These are phyloP conservation scores for Nothura maculosa DNA, from an alignment of 2,797 vertebrate species.

Conservation along the genomic window DNA sequence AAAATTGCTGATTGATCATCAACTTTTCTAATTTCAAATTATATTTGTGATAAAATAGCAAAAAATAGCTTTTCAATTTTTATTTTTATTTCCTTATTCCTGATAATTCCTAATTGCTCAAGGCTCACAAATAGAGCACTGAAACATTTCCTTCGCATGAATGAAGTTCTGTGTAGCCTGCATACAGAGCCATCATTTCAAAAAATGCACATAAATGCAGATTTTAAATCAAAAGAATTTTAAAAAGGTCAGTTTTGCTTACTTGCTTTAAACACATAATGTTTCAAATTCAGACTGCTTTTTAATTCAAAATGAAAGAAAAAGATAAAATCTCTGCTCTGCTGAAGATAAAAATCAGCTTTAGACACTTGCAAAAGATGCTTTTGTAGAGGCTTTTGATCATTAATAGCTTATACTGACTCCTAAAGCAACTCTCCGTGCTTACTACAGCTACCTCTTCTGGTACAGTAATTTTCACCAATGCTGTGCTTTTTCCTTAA, in stretches of 20 bases:
- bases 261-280: not conserved
- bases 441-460: not conserved
- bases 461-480: conserved; percentile 36
- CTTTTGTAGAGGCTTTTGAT: not conserved
- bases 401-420: not conserved
- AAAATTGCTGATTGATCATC: not conserved
- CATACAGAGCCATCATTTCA: not conserved
- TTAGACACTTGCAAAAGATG: not conserved
- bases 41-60: not conserved
- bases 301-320: not conserved
- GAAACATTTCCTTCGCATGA: conserved; percentile 67
- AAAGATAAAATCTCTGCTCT: not conserved
- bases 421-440: not conserved
- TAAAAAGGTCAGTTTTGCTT: conserved; percentile 7
- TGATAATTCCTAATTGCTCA: conserved; percentile 32
- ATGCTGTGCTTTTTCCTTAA: conserved; percentile 26
- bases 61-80: not conserved
- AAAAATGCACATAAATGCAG: not conserved
- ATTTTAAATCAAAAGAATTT: not conserved
- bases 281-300: not conserved
- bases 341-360: not conserved
- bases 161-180: conserved; percentile 70
- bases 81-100: not conserved
- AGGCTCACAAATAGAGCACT: conserved; percentile 69
- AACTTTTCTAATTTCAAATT: not conserved